A percentile compares a stretch with the other conserved stretches of the same genome.
Conservation (phyloP, 2,888 invertebrate species). For the Lutraria lutraria region DNA sequence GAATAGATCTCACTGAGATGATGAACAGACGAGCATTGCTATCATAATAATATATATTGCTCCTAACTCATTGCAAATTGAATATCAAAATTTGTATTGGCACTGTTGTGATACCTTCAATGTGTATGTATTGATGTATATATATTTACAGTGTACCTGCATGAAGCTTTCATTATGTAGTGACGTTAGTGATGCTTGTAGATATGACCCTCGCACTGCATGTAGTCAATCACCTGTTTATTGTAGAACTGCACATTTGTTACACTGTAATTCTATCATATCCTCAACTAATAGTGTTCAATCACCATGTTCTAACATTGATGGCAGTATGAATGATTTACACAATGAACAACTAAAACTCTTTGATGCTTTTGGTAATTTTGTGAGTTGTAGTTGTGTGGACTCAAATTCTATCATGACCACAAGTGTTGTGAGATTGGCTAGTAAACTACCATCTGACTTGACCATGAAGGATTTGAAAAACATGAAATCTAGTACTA, state of each 20-base stretch:
- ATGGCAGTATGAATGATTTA: neutral
- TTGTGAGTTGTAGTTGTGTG: no score
- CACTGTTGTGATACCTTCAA: neutral
- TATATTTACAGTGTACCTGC: constrained; percentile 43
- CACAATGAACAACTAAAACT: neutral
- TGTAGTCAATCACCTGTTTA: constrained; percentile 11
- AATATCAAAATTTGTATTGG: neutral
- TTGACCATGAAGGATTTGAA: neutral
- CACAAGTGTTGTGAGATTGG: no score
- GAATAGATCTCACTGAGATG: no score
- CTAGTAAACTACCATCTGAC: neutral
- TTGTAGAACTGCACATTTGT: neutral
- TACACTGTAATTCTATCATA: neutral
- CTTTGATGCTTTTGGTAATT: neutral
- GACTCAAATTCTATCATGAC: no score
- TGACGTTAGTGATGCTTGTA: neutral
- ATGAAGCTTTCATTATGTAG: constrained; percentile 28
- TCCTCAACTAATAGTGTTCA: neutral
- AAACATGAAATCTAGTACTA: neutral
- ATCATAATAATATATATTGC: no score
- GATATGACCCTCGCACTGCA: constrained; percentile 26
- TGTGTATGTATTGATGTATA: neutral
- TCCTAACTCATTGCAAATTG: no score
- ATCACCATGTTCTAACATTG: neutral
- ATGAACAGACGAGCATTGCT: no score